Evolutionary conservation across 2,888 invertebrate species (phyloP).

Genomic region (Nipponacmea schrenckii): DNA sequence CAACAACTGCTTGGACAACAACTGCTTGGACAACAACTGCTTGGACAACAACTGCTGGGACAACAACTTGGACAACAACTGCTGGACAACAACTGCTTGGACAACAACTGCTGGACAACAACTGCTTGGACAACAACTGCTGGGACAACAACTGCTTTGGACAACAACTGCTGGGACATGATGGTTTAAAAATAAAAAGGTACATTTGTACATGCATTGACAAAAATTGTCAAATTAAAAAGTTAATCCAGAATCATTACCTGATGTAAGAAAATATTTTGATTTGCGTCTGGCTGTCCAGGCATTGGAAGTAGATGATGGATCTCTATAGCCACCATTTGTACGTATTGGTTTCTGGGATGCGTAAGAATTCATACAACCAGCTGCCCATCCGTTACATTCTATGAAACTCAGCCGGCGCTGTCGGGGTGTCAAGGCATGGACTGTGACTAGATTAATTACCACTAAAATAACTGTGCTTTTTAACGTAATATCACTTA

Average conservation of each 20-base stretch:
- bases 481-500: neutral
- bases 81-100: no score
- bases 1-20: no score
- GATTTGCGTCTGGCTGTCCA: neutral
- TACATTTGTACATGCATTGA: no score
- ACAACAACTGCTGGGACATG: no score
- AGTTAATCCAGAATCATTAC: neutral
- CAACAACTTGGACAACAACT: no score
- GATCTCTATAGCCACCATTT: neutral
- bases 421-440: slow-evolving; percentile 12
- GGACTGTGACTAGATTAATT: neutral
- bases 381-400: slow-evolving; percentile 52
- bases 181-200: no score
- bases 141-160: no score
- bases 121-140: no score
- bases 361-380: slow-evolving; percentile 37
- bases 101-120: no score
- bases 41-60: no score
- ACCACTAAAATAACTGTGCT: neutral
- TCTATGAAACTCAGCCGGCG: slow-evolving; percentile 42
- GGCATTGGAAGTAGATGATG: neutral
- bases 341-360: neutral
- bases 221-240: no score
- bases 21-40: no score
- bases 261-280: slow-evolving; percentile 4